Conservation (phyloP, 2,797 vertebrate genomes). For the Labroides dimidiatus region DNA sequence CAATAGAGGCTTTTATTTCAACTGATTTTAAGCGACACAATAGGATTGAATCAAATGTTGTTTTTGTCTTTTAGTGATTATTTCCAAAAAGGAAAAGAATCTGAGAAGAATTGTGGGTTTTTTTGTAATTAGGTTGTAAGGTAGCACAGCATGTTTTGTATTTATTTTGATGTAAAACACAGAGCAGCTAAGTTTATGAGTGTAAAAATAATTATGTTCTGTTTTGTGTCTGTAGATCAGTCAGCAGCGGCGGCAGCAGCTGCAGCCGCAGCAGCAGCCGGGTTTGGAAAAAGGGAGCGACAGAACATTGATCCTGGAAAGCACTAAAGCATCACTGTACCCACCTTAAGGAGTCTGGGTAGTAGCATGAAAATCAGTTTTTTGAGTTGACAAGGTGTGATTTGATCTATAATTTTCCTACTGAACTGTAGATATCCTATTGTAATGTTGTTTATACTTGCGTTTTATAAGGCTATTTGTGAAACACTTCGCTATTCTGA, state of each 20-base stretch:
- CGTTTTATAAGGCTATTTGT: conserved; percentile 90
- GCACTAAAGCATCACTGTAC: conserved; percentile 83
- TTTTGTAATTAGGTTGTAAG: background rate
- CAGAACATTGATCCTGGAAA: conserved; percentile 87
- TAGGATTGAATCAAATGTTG: background rate
- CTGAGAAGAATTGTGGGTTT: no score
- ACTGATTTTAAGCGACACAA: no score
- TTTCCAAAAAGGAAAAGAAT: background rate
- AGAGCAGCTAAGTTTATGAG: background rate
- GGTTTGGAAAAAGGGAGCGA: conserved; percentile 87
- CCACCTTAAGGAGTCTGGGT: conserved; percentile 73
- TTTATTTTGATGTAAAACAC: background rate
- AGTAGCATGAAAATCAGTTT: conserved; percentile 85
- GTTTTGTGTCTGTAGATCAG: conserved; percentile 71
- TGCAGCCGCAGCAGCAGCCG: conserved; percentile 57
- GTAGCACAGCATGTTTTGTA: no score
- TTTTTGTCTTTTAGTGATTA: background rate
- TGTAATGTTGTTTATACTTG: conserved; percentile 89
- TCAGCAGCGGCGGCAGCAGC: conserved; percentile 49
- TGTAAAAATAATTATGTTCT: background rate
- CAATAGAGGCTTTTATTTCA: background rate
- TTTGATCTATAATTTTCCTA: conserved; percentile 86
- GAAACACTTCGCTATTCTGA: conserved; percentile 85
- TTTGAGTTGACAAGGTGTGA: conserved; percentile 87
- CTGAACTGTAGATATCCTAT: conserved; percentile 86